Base-by-base conservation (phyloP, 2,888 invertebrate species). In the Leptinotarsa rubiginosa region DNA sequence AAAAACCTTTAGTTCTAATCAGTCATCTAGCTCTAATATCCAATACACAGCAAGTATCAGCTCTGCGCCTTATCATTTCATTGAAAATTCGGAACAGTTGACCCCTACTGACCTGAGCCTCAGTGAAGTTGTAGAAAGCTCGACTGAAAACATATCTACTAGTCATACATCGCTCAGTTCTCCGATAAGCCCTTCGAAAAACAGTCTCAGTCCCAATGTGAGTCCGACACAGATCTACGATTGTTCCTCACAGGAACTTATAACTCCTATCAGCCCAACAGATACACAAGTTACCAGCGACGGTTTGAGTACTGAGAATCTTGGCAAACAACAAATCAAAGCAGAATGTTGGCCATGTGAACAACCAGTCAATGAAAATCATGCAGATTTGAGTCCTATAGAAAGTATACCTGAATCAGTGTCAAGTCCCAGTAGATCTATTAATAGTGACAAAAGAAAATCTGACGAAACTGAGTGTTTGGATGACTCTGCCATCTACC, bases 401-500 rank as follows among this genome's bases (percentile, higher is more conserved):
- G 76, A 82, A 54, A 66, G 72, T 12, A 73, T 49, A 22, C 66
- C 62, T 4, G 79, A 78, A 20, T 65, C 64, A 25, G 15, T 41
- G 18, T 56, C 67, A 49, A 81, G 79, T 64, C 77, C 80, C 2
- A 80, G 70, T 64, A 67, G 77, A 41, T 69, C 72, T 10, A 66
- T 49, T 10, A 78, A 77, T 47, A 84, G 84, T 68, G 87, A 87
- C 69, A 87, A 87, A 77, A 75, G 87, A 65, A 87, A 87, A 78
- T 85, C 85, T 4, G 84, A 83, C 41, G 86, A 86, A 77, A 85
- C 82, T 1, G 87, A 88, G 75, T 78, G 81, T 1, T 72, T 80
- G 49, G 84, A 84, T 67, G 88, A 89, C 3, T 90, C 90, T 70
- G 82, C 84, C 47, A 92, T 94, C 0, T 95, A 95, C 82, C 93